Evolutionary conservation across 2,888 invertebrate species (phyloP).

Genomic region (Agrotis segetum): DNA sequence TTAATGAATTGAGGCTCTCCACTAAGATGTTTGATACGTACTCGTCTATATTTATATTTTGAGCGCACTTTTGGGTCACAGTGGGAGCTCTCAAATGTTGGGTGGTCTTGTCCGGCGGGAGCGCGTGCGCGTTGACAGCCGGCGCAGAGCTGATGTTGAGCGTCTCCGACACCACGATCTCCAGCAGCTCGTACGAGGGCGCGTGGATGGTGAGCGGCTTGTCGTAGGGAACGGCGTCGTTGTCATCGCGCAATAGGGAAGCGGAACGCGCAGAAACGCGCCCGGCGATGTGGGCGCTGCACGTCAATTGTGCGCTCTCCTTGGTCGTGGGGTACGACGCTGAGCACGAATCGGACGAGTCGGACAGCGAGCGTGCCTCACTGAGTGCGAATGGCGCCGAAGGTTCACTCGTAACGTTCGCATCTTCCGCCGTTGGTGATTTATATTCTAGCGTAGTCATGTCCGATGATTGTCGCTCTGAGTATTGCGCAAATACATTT

Average conservation of each 20-base stretch:
- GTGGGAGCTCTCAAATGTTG: conserved; percentile 55
- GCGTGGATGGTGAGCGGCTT: conserved; percentile 71
- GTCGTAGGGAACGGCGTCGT: conserved; percentile 72
- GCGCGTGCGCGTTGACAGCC: conserved; percentile 18
- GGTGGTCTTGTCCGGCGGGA: conserved; percentile 23
- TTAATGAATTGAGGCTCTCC: conserved; percentile 87
- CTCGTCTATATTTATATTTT: conserved; percentile 84
- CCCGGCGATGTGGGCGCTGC: conserved; percentile 69
- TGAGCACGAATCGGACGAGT: conserved; percentile 74
- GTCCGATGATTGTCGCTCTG: conserved; percentile 55
- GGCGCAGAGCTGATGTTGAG: conserved; percentile 67
- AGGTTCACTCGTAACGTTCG: conserved; percentile 22
- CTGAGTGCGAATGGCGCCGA: conserved; percentile 46
- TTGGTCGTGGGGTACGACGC: conserved; percentile 76
- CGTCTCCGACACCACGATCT: conserved; percentile 87
- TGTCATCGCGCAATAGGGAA: conserved; percentile 71
- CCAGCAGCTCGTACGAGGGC: conserved; percentile 82
- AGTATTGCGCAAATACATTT: conserved; percentile 51
- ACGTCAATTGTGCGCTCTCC: conserved; percentile 59
- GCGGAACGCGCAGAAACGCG: conserved; percentile 70
- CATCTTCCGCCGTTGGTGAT: conserved; percentile 49
- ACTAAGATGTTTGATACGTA: conserved; percentile 89
- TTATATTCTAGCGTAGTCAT: conserved; percentile 58
- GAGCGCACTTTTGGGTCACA: conserved; percentile 50
- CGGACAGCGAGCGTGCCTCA: conserved; percentile 70